Conservation (phyloP, 2,113 vertebrate species). For the Ammodytes marinus region DNA sequence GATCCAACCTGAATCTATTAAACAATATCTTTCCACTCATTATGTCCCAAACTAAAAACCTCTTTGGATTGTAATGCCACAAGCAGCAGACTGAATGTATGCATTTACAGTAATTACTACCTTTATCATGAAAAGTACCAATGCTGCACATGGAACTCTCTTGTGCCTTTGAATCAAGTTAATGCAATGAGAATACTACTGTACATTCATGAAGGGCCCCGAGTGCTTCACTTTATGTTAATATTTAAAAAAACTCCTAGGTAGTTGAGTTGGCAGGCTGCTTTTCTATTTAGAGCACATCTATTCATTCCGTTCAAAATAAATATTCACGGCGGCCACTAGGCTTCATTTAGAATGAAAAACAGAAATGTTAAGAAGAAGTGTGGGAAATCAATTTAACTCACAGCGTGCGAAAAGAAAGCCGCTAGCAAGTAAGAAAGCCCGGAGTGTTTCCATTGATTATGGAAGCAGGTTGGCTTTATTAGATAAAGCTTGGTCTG, state of each 20-base stretch:
- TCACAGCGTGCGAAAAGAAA: slow-evolving; percentile 21
- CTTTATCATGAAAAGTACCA: not conserved
- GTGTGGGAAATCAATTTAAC: slow-evolving; percentile 26
- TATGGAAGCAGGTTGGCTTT: slow-evolving; percentile 2
- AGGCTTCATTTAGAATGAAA: slow-evolving; percentile 26
- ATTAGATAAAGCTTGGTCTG: slow-evolving; percentile 7
- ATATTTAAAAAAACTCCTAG: not conserved
- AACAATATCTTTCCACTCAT: not conserved
- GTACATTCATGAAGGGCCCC: slow-evolving; percentile 2
- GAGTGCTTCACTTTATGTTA: slow-evolving; percentile 5
- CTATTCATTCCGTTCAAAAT: slow-evolving; percentile 22
- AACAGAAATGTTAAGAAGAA: slow-evolving; percentile 15
- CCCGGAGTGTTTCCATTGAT: slow-evolving; percentile 32
- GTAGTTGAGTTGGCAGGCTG: slow-evolving; percentile 1
- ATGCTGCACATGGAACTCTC: not conserved
- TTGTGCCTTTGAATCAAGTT: not conserved
- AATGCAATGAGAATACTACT: not conserved
- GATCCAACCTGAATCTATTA: not conserved
- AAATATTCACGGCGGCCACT: slow-evolving; percentile 11
- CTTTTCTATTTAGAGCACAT: slow-evolving; percentile 19
- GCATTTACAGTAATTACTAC: not conserved
- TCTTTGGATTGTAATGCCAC: not conserved
- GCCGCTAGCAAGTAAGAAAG: not conserved
- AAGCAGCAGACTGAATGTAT: not conserved
- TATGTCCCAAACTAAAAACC: not conserved